Percentiles rank a stretch among this genome's conserved stretches.
Conservation (phyloP, 2,797 vertebrate genomes). For the Odontamblyopus rebecca region DNA sequence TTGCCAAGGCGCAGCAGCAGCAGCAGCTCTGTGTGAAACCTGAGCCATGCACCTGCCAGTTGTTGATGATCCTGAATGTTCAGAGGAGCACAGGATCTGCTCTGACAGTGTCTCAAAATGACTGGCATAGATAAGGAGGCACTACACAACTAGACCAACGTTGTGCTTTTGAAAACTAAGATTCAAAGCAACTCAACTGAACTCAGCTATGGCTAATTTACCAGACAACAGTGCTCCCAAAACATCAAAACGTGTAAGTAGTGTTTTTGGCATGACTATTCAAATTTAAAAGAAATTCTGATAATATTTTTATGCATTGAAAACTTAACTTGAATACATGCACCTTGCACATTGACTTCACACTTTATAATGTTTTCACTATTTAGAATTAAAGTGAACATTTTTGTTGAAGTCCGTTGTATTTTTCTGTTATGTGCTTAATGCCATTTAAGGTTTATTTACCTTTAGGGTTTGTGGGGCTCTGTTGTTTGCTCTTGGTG, state of each 20-base stretch:
- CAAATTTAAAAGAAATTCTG: constrained; percentile 1
- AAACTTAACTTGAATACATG: too few species aligned
- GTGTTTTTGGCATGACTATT: constrained; percentile 22
- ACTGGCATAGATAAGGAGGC: constrained; percentile 35
- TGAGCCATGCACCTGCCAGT: constrained; percentile 29
- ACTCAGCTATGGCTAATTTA: constrained; percentile 62
- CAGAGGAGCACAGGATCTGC: constrained; percentile 25
- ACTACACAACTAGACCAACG: constrained; percentile 19
- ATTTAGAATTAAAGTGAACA: neutral
- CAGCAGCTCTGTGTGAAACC: constrained; percentile 36
- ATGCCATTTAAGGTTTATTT: constrained; percentile 57
- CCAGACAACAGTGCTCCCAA: constrained; percentile 27
- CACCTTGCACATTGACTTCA: neutral
- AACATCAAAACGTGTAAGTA: constrained; percentile 72
- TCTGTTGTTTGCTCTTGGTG: constrained; percentile 76
- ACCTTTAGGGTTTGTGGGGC: constrained; percentile 72
- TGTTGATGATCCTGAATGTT: constrained; percentile 40
- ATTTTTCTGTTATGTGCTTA: constrained; percentile 36
- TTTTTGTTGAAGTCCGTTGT: constrained; percentile 1
- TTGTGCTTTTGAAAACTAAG: constrained; percentile 21
- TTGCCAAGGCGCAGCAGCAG: constrained; percentile 1
- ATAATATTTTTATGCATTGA: neutral
- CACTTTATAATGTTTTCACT: too few species aligned
- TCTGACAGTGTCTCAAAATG: constrained; percentile 29
- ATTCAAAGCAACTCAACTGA: neutral